Evolutionary conservation across 2,888 invertebrate species (phyloP), one percentile per base, ranked within the genome.

Genomic region (Pedicia rivosa): DNA sequence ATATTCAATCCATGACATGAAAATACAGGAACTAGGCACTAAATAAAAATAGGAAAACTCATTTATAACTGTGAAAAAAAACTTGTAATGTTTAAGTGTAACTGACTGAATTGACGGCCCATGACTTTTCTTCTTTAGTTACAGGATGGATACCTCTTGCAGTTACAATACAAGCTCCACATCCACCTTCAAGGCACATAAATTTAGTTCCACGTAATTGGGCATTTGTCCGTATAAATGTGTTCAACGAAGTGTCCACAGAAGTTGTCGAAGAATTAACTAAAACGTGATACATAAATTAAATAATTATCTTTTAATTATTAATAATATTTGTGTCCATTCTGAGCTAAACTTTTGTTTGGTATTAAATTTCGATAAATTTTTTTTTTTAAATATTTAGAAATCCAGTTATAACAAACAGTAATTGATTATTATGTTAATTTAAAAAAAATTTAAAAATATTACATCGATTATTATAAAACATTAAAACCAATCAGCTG

Each of bases 1-100:
- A 80, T 64, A 29, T 69, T 65, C 71, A 75, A 73, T 10, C 71
- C 63, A 45, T 71, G 68, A 47, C 74, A 74, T 4, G 68, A 63
- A n/a, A 70, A 54, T 2, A 72, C 56, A 2, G 72, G 69, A 2
- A 68, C 65, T 17, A 74, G 55, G 45, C 75, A 76, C 75, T 75
- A 53, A 5, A 54, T 17, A 30, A 17, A 17, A 30, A 30, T n/a
- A n/a, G n/a, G n/a, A n/a, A n/a, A n/a, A n/a, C n/a, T n/a, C n/a
- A n/a, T n/a, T n/a, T n/a, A n/a, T n/a, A n/a, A n/a, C n/a, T n/a
- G n/a, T n/a, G n/a, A n/a, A n/a, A n/a, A n/a, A n/a, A n/a, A n/a
- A n/a, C n/a, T n/a, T n/a, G n/a, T n/a, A n/a, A n/a, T n/a, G n/a
- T n/a, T n/a, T n/a, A n/a, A n/a, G n/a, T n/a, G n/a, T n/a, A n/a